A percentile compares a stretch with the other conserved stretches of the same genome.
Evolutionary conservation across 2,113 vertebrate genomes (phyloP).

Genomic region (Peucedramus taeniatus): DNA sequence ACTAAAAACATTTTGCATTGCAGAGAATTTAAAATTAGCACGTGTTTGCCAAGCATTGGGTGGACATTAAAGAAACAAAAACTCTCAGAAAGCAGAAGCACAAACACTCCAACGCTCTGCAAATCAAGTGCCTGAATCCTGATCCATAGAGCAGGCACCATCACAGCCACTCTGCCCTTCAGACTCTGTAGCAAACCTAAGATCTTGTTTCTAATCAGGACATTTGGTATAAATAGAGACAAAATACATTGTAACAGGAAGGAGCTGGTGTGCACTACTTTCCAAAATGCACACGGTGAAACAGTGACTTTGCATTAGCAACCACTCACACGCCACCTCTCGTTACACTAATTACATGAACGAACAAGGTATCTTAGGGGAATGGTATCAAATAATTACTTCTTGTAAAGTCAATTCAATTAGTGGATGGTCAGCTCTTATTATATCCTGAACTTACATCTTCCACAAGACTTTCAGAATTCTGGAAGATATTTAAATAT

Average conservation of each 20-base stretch:
- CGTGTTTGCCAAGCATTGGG: not conserved
- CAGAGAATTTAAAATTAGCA: not conserved
- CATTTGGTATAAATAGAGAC: not conserved
- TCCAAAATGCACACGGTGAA: not conserved
- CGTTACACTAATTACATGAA: not conserved
- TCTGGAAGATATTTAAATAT: not conserved
- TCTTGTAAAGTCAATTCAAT: not conserved
- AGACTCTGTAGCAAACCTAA: not conserved
- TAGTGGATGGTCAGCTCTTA: not conserved
- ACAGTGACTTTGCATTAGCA: not conserved
- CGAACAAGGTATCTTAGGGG: not conserved
- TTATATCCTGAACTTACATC: not conserved
- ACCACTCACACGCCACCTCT: not conserved
- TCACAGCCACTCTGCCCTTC: not conserved
- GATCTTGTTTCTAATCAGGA: not conserved
- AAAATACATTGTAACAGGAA: not conserved
- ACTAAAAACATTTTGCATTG: not conserved
- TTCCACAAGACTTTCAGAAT: not conserved
- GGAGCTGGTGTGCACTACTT: not conserved
- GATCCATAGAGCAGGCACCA: not conserved
- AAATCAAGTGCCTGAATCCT: not conserved
- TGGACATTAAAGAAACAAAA: not conserved
- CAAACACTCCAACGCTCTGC: not conserved
- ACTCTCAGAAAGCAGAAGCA: not conserved
- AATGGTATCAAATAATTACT: slow-evolving; percentile 30